phyloP scores from a whole-genome alignment of 1,140 invertebrate genomes.

The Ephestia elutella region DNA sequence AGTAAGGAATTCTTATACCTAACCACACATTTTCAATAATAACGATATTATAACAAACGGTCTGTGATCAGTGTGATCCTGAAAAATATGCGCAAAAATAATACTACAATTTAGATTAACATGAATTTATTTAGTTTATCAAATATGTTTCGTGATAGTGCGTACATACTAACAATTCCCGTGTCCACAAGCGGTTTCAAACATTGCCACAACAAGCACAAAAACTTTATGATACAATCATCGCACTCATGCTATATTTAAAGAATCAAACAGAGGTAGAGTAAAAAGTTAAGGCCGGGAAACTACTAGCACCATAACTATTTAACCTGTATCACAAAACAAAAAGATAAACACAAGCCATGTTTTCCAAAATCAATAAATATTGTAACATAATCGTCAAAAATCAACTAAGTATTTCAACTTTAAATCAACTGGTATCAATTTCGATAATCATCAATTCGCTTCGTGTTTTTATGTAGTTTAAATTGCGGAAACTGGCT shows the following conservation, averaged over 20 bases:
- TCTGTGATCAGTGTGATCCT: no score
- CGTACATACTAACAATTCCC: slow-evolving; percentile 55
- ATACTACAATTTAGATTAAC: slow-evolving; percentile 42
- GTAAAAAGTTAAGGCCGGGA: slow-evolving; percentile 11
- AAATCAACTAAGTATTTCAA: no score
- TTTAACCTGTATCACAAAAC: slow-evolving; percentile 15
- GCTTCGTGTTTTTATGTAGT: no score
- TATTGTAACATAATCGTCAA: no score
- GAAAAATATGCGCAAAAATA: slow-evolving; percentile 18
- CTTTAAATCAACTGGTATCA: no score
- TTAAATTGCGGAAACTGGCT: slow-evolving; percentile 29
- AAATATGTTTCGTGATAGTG: slow-evolving; percentile 63
- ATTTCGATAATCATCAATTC: no score
- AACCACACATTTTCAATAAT: no score
- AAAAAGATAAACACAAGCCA: slow-evolving; percentile 28
- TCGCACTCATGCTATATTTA: not conserved
- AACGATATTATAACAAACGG: no score
- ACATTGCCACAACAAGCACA: slow-evolving; percentile 50
- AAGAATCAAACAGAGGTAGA: slow-evolving; percentile 1
- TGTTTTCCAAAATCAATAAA: not conserved
- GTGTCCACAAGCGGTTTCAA: slow-evolving; percentile 55
- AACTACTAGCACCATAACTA: slow-evolving; percentile 35
- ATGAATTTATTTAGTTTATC: slow-evolving; percentile 69
- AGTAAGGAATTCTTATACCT: no score
- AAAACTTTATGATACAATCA: slow-evolving; percentile 3